A percentile compares a stretch with the other conserved stretches of the same genome.
Conservation (phyloP, 1,140 invertebrate genomes). For the Limonius californicus region DNA sequence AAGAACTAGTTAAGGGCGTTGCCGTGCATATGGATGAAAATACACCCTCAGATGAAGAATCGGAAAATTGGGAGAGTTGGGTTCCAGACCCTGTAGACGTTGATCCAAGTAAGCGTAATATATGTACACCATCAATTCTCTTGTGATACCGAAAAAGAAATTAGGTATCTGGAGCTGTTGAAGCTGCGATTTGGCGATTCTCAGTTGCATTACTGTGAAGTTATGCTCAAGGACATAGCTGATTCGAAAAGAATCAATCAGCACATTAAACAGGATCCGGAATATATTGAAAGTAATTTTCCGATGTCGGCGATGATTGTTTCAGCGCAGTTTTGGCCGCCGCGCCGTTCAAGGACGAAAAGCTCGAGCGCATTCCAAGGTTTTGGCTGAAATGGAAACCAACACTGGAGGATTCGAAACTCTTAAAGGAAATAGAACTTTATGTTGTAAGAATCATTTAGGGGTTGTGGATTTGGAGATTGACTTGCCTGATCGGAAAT, state of each 20-base stretch:
- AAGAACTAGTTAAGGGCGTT: constrained; percentile 81
- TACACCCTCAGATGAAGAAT: constrained; percentile 61
- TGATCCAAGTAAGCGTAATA: constrained; percentile 76
- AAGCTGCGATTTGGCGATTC: constrained; percentile 95
- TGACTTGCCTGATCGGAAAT: constrained; percentile 76
- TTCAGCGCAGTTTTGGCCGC: constrained; percentile 98
- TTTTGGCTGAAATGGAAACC: constrained; percentile 76
- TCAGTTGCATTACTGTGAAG: constrained; percentile 95
- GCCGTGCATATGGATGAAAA: constrained; percentile 58
- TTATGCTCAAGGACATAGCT: constrained; percentile 96
- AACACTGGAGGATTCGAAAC: constrained; percentile 92
- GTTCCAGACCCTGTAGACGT: constrained; percentile 90
- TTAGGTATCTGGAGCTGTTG: constrained; percentile 90
- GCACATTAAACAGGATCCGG: constrained; percentile 73
- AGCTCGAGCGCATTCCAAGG: constrained; percentile 72
- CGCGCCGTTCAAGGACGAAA: constrained; percentile 94
- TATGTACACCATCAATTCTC: constrained; percentile 92
- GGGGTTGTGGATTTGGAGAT: constrained; percentile 90
- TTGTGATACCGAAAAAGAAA: constrained; percentile 90
- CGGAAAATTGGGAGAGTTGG: constrained; percentile 84
- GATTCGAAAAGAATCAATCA: constrained; percentile 86
- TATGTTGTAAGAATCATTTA: constrained; percentile 91
- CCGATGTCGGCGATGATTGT: constrained; percentile 81
- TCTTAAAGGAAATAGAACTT: constrained; percentile 89
- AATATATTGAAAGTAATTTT: constrained; percentile 60